phyloP scores from a whole-genome alignment of 2,797 vertebrate species.

The Anabacerthia variegaticeps region DNA sequence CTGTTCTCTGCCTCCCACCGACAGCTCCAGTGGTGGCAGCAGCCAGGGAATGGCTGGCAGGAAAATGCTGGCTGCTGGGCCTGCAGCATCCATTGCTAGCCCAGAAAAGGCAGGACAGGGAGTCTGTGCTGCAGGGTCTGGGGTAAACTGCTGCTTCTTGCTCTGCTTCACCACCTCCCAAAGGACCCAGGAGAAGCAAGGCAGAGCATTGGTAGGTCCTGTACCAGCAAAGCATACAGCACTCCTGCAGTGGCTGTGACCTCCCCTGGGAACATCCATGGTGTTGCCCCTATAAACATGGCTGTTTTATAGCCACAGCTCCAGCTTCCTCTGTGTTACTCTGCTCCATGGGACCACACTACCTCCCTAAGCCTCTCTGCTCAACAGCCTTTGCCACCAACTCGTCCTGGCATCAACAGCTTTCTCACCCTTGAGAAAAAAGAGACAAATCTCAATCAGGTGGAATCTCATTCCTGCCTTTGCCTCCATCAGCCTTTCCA shows the following conservation, averaged over 20 bases:
- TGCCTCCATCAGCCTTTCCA: neutral
- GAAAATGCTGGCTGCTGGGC: neutral
- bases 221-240: neutral
- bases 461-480: neutral
- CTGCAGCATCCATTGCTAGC: accelerated
- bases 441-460: neutral
- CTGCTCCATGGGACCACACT: neutral
- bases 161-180: neutral
- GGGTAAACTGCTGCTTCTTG: neutral
- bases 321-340: neutral
- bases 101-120: neutral
- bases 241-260: accelerated
- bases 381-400: neutral
- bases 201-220: neutral
- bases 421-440: neutral
- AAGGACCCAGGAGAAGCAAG: neutral
- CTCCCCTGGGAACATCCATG: neutral
- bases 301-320: accelerated
- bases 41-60: neutral
- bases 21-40: neutral
- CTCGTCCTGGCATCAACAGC: neutral
- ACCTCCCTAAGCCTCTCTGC: neutral
- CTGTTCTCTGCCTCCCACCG: neutral
- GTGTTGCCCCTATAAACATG: accelerated
- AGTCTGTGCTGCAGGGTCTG: neutral